A percentile compares a stretch with the other conserved stretches of the same genome.
Conservation (phyloP, 2,113 vertebrate genomes). For the Dasypus novemcinctus region DNA sequence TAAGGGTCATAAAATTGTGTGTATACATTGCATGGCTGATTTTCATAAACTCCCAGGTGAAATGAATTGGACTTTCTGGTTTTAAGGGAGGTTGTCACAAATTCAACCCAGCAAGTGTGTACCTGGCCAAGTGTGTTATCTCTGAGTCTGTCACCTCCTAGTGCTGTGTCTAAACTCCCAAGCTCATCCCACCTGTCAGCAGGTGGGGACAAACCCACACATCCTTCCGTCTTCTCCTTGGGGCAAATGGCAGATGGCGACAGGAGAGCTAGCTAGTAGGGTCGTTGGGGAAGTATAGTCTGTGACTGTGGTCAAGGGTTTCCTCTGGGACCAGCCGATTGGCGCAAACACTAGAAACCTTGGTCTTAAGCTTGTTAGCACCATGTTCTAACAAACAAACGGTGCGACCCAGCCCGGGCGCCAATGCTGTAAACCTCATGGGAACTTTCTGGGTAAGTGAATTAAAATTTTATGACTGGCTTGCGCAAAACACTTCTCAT, state of each 20-base stretch:
- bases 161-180: not conserved
- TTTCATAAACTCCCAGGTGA: not conserved
- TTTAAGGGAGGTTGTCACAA: not conserved
- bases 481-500: not conserved
- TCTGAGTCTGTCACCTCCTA: too few relatives aligned
- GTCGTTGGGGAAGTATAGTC: not conserved
- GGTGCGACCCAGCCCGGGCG: not conserved
- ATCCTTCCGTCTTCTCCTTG: not conserved
- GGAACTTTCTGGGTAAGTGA: not conserved
- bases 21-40: not conserved
- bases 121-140: not conserved
- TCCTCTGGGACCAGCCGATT: not conserved
- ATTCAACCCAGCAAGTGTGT: not conserved
- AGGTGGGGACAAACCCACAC: not conserved
- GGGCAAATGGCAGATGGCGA: not conserved
- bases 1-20: not conserved
- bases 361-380: not conserved
- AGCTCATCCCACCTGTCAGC: not conserved
- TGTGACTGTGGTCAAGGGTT: not conserved
- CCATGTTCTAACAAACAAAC: not conserved
- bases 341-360: not conserved
- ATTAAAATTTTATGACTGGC: not conserved
- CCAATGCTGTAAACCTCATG: not conserved
- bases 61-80: not conserved
- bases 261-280: not conserved